These are phyloP conservation scores for Gadopsis marmoratus DNA, from an alignment of 2,797 vertebrate genomes.

Conservation along the genomic window DNA sequence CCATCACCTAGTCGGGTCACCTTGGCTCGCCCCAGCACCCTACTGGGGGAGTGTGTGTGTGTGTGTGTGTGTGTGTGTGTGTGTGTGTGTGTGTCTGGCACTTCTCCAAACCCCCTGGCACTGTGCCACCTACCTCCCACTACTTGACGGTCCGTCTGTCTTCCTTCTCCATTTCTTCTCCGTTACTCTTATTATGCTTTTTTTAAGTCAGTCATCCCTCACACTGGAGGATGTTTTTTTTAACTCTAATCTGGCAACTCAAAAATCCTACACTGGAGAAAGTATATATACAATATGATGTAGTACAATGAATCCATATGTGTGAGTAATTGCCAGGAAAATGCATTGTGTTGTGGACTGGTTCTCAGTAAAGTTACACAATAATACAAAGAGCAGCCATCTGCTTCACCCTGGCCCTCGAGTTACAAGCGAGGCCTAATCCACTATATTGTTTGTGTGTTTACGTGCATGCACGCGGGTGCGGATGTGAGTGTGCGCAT, in stretches of 20 bases:
- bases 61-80: slow-evolving; percentile 20
- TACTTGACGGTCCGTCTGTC: slow-evolving; percentile 41
- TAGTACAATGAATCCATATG: neutral
- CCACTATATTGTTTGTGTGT: slow-evolving; percentile 69
- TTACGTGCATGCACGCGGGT: slow-evolving; percentile 15
- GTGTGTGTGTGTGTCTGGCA: slow-evolving; percentile 54
- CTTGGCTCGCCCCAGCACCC: slow-evolving; percentile 65
- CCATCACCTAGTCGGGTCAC: slow-evolving; percentile 74
- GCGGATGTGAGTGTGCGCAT: slow-evolving; percentile 25
- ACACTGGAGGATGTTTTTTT: neutral
- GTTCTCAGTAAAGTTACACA: slow-evolving; percentile 73
- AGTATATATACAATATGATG: neutral
- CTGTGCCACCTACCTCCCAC: slow-evolving; percentile 49
- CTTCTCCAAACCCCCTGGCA: slow-evolving; percentile 63
- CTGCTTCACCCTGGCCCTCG: slow-evolving; percentile 74
- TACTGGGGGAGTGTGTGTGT: slow-evolving; percentile 30
- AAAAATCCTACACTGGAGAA: slow-evolving; percentile 1
- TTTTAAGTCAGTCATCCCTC: neutral
- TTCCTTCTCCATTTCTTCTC: slow-evolving; percentile 38
- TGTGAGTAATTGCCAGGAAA: slow-evolving; percentile 13
- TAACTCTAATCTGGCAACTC: neutral
- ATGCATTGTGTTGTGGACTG: slow-evolving; percentile 31
- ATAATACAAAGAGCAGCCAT: slow-evolving; percentile 80
- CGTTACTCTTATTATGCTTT: slow-evolving; percentile 4
- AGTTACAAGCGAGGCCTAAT: slow-evolving; percentile 74